Evolutionary conservation across 2,888 invertebrate genomes (phyloP).

Genomic region (Selenia dentaria): DNA sequence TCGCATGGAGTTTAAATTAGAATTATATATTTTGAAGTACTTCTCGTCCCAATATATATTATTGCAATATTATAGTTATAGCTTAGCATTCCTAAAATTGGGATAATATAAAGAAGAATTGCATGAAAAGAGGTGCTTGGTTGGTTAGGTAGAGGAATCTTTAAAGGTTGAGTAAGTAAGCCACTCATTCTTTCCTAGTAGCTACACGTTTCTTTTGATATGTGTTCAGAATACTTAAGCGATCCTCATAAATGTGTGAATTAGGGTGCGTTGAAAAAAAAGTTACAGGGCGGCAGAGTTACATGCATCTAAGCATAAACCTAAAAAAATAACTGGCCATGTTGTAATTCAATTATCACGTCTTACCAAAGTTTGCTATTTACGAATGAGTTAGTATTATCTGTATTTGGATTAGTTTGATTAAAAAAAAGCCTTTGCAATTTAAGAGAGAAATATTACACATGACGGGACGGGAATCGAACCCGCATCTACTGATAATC

Average conservation of each 20-base stretch:
- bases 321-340: too few species aligned
- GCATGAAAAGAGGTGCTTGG: conserved; percentile 27
- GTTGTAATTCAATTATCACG: too few species aligned
- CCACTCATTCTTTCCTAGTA: conserved; percentile 14
- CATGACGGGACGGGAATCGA: too few species aligned
- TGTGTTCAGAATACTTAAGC: conserved; percentile 23
- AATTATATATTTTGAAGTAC: not conserved
- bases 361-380: too few species aligned
- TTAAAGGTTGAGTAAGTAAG: conserved; percentile 27
- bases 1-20: not conserved
- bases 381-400: too few species aligned
- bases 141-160: conserved; percentile 24
- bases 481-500: too few species aligned
- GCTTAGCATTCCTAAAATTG: conserved; percentile 35
- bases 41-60: conserved; percentile 16
- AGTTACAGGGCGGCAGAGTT: not conserved
- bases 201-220: conserved; percentile 28
- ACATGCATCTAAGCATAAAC: not conserved
- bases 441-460: too few species aligned
- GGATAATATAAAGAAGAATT: conserved; percentile 32
- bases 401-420: too few species aligned
- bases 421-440: too few species aligned
- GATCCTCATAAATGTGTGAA: not conserved
- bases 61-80: conserved; percentile 33
- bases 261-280: not conserved